These are phyloP conservation scores for Pogonocichla stellata DNA, from an alignment of 2,113 vertebrate genomes.

Conservation along the genomic window DNA sequence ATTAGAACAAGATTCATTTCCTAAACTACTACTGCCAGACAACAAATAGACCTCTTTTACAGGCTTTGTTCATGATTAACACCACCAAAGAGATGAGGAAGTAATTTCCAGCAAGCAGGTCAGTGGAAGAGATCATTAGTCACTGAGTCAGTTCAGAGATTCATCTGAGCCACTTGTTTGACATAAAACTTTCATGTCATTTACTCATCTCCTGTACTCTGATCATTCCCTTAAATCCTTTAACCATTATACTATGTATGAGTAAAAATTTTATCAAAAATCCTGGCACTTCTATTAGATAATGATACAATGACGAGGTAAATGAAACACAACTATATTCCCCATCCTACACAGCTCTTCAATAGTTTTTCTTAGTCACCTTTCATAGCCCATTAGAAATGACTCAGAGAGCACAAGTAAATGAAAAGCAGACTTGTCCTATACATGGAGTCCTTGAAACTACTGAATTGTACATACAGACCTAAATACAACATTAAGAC, in stretches of 20 bases:
- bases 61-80: fast-evolving
- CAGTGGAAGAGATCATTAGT: neutral
- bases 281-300: neutral
- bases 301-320: neutral
- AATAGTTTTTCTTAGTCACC: neutral
- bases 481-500: neutral
- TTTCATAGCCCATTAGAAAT: neutral
- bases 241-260: fast-evolving
- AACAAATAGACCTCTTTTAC: neutral
- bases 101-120: neutral
- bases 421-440: neutral
- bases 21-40: neutral
- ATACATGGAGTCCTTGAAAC: neutral
- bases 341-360: neutral
- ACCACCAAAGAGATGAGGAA: neutral
- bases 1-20: neutral
- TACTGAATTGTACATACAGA: neutral
- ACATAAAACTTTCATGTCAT: neutral
- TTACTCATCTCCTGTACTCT: neutral
- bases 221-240: neutral
- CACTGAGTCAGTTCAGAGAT: neutral
- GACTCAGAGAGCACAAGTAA: neutral
- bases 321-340: neutral
- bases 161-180: neutral
- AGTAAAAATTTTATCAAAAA: neutral